Evolutionary conservation across 2,888 invertebrate species (phyloP).

Genomic region (Tipula lateralis): DNA sequence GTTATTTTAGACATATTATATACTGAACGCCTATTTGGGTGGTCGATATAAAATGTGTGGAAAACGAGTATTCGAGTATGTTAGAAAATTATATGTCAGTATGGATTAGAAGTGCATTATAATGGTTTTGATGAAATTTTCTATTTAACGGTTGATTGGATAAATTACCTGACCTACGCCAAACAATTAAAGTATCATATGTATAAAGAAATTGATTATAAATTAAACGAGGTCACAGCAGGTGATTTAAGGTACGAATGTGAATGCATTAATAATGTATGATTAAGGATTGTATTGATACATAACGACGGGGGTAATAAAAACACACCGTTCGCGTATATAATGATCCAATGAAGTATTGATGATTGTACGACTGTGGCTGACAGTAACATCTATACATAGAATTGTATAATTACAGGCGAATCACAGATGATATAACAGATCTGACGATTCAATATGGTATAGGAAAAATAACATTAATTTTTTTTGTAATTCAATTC

Average conservation of each 20-base stretch:
- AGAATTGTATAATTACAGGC: too few species aligned
- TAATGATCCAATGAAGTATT: too few species aligned
- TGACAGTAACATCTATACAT: too few species aligned
- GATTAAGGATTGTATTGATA: too few species aligned
- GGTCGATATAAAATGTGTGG: not conserved
- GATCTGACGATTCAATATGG: too few species aligned
- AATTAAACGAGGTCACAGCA: not conserved
- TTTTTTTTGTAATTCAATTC: too few species aligned
- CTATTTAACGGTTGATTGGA: not conserved
- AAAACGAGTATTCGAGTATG: not conserved
- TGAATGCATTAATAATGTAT: too few species aligned
- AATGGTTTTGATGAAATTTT: not conserved
- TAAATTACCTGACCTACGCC: not conserved
- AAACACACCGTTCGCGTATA: too few species aligned
- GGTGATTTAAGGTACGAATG: not conserved
- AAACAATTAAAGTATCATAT: not conserved
- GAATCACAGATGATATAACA: too few species aligned
- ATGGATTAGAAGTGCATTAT: not conserved
- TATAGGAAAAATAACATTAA: too few species aligned
- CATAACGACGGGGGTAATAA: too few species aligned
- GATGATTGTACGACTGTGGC: too few species aligned
- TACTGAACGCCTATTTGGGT: not conserved
- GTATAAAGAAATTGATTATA: not conserved
- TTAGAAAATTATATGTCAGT: not conserved
- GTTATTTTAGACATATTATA: not conserved